Percentiles rank a stretch among this genome's conserved stretches.
Evolutionary conservation across 2,888 invertebrate genomes (phyloP).

Genomic region (Biston betularia): DNA sequence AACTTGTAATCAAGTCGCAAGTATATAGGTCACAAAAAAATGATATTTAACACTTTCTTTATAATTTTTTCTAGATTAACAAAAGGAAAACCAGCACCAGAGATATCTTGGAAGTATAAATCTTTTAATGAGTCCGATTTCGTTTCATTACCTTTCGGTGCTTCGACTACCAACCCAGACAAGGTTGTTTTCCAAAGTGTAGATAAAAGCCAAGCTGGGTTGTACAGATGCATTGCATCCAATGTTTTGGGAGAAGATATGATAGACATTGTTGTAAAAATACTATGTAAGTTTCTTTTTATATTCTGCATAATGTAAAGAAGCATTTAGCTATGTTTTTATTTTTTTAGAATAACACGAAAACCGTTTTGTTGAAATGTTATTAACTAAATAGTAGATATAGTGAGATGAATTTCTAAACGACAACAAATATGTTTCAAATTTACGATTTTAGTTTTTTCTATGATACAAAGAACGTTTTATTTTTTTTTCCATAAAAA

Average conservation of each 20-base stretch:
- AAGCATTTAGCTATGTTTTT: too few relatives aligned
- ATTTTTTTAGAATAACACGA: too few relatives aligned
- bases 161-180: slow-evolving; percentile 45
- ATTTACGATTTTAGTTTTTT: too few relatives aligned
- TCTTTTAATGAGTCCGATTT: slow-evolving; percentile 50
- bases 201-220: slow-evolving; percentile 57
- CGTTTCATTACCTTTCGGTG: slow-evolving; percentile 55
- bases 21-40: too few relatives aligned
- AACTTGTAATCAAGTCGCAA: too few relatives aligned
- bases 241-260: slow-evolving; percentile 62
- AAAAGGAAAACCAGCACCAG: slow-evolving; percentile 68
- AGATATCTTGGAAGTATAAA: slow-evolving; percentile 65
- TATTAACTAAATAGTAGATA: too few relatives aligned
- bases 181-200: slow-evolving; percentile 58
- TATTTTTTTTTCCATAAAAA: too few relatives aligned
- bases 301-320: neutral
- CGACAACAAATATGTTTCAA: too few relatives aligned
- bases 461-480: too few relatives aligned
- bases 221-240: slow-evolving; percentile 64
- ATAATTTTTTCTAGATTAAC: slow-evolving; percentile 56
- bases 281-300: slow-evolving; percentile 64
- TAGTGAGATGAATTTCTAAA: too few relatives aligned
- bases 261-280: slow-evolving; percentile 57
- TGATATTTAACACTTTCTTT: too few relatives aligned
- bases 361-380: too few relatives aligned